Conservation (phyloP, 2,113 vertebrate genomes). For the Platichthys stellatus region DNA sequence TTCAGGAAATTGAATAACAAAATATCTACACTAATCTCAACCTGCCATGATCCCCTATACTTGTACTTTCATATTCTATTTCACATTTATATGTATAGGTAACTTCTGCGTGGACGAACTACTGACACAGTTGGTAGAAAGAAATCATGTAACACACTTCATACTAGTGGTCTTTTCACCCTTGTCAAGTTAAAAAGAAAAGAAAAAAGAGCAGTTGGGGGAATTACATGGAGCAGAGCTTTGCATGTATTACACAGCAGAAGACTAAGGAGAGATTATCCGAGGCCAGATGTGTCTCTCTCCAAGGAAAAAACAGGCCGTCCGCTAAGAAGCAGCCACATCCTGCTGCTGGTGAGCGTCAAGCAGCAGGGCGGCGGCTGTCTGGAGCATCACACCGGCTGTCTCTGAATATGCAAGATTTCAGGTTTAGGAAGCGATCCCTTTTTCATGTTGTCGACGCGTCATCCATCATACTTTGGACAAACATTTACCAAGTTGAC, state of each 20-base stretch:
- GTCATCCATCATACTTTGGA: conserved; percentile 75
- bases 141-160: conserved; percentile 12
- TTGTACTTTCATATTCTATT: neutral
- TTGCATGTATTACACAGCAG: conserved; percentile 71
- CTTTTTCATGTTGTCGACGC: conserved; percentile 61
- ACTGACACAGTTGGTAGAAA: conserved; percentile 15
- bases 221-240: conserved; percentile 73
- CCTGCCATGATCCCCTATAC: neutral
- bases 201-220: conserved; percentile 55
- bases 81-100: conserved; percentile 5
- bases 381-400: conserved; percentile 63
- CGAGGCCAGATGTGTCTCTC: conserved; percentile 79
- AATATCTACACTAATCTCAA: neutral
- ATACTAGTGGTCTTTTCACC: conserved; percentile 37
- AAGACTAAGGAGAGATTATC: conserved; percentile 77
- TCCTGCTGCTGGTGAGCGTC: conserved; percentile 56
- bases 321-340: conserved; percentile 65
- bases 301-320: conserved; percentile 57
- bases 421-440: conserved; percentile 66
- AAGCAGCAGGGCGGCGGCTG: conserved; percentile 64
- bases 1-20: neutral
- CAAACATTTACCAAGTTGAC: conserved; percentile 65
- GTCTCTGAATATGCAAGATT: conserved; percentile 71
- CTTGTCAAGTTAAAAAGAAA: conserved; percentile 29
- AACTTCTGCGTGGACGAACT: conserved; percentile 7